phyloP scores from a whole-genome alignment of 2,797 vertebrate species.

The Mormyrops attenuatus region DNA sequence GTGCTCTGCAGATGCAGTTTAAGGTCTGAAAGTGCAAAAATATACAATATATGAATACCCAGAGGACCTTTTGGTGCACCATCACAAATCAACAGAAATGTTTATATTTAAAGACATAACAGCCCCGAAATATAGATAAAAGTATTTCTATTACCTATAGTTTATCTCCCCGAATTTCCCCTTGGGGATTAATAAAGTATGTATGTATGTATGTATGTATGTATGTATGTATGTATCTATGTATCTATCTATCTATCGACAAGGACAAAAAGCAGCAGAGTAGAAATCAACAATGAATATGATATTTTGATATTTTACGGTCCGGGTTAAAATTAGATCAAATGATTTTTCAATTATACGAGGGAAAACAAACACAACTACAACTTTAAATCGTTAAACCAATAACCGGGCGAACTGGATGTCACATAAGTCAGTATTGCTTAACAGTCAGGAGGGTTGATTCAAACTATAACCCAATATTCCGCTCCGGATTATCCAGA shows the following conservation, averaged over 20 bases:
- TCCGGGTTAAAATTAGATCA: not conserved
- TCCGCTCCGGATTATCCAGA: not conserved
- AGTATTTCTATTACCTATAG: too few species aligned
- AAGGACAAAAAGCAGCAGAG: not conserved
- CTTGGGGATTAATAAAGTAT: too few species aligned
- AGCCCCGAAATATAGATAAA: not conserved
- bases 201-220: too few species aligned
- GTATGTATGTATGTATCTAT: too few species aligned
- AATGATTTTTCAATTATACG: not conserved
- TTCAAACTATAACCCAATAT: not conserved
- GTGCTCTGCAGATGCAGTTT: slow-evolving; percentile 98
- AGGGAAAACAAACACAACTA: not conserved
- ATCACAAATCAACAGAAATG: not conserved
- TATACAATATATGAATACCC: not conserved
- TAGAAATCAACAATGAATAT: not conserved
- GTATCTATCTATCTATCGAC: not conserved
- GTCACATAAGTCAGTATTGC: not conserved
- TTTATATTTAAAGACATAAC: not conserved
- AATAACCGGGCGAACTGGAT: not conserved
- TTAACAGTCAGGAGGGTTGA: not conserved
- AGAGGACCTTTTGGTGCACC: not conserved
- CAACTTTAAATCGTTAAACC: not conserved
- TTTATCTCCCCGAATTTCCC: not conserved
- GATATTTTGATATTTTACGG: not conserved
- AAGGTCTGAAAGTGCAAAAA: slow-evolving; percentile 67